Conservation (phyloP, 2,113 vertebrate genomes). For the Amphiprion percula region DNA sequence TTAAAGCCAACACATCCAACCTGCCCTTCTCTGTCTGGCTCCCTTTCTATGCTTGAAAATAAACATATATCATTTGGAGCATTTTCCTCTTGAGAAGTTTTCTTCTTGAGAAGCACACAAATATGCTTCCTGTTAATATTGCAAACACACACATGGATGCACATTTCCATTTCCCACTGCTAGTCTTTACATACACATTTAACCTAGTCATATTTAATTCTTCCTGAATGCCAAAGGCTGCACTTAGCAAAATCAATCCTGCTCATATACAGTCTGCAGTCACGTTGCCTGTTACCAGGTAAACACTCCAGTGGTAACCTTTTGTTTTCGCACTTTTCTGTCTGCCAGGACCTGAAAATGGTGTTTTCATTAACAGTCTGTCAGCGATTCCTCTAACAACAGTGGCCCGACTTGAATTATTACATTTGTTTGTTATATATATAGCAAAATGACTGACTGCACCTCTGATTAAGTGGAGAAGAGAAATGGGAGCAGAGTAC, state of each 20-base stretch:
- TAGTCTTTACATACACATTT: conserved; percentile 22
- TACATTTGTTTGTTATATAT: conserved; percentile 14
- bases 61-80: not conserved
- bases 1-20: not conserved
- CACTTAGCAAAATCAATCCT: conserved; percentile 48
- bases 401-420: not conserved
- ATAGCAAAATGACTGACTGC: conserved; percentile 32
- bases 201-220: conserved; percentile 41
- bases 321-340: not conserved
- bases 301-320: conserved; percentile 2
- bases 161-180: not conserved
- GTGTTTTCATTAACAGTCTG: conserved; percentile 50
- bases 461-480: conserved; percentile 44
- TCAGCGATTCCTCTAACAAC: conserved; percentile 27
- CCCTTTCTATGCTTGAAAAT: not conserved
- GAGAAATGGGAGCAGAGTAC: conserved; percentile 8
- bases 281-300: conserved; percentile 37
- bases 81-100: not conserved
- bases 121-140: not conserved
- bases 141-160: not conserved
- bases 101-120: not conserved
- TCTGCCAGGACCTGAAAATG: conserved; percentile 14
- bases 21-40: not conserved
- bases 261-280: conserved; percentile 49
- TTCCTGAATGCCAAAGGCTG: conserved; percentile 39